Evolutionary conservation across 53 echinoderm and acorn worm species (phyloP).

Genomic region (Stichopus horrens): DNA sequence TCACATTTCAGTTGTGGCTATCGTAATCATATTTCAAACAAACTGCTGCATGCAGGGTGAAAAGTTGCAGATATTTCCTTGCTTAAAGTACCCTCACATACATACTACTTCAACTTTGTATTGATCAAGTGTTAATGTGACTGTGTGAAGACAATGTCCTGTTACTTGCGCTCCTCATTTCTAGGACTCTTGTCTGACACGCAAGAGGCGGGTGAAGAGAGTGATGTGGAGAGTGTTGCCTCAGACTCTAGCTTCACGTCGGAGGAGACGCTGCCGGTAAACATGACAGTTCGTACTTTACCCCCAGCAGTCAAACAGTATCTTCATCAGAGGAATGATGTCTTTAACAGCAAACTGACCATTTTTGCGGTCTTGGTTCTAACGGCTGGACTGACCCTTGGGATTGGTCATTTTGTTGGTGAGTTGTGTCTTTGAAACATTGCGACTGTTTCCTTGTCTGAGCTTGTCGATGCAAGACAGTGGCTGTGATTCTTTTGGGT

Average conservation of each 20-base stretch:
- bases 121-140: too few relatives aligned
- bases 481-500: too few relatives aligned
- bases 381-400: conserved; percentile 73
- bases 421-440: conserved; percentile 25
- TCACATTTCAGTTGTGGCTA: too few relatives aligned
- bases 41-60: too few relatives aligned
- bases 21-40: too few relatives aligned
- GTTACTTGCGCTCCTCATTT: neutral
- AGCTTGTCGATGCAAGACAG: too few relatives aligned
- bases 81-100: too few relatives aligned
- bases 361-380: conserved; percentile 67
- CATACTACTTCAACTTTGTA: too few relatives aligned
- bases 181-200: conserved; percentile 25
- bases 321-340: conserved; percentile 73
- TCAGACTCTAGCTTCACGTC: conserved; percentile 66
- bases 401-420: conserved; percentile 94
- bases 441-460: too few relatives aligned
- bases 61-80: too few relatives aligned
- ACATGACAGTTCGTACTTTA: conserved; percentile 75
- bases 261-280: conserved; percentile 75
- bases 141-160: too few relatives aligned
- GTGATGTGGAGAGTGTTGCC: conserved; percentile 29
- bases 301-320: conserved; percentile 79
- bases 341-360: conserved; percentile 76
- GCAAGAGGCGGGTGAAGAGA: conserved; percentile 30